A percentile compares a stretch with the other conserved stretches of the same genome.
phyloP scores from a whole-genome alignment of 2,888 invertebrate species.

The Bellardia bayeri region DNA sequence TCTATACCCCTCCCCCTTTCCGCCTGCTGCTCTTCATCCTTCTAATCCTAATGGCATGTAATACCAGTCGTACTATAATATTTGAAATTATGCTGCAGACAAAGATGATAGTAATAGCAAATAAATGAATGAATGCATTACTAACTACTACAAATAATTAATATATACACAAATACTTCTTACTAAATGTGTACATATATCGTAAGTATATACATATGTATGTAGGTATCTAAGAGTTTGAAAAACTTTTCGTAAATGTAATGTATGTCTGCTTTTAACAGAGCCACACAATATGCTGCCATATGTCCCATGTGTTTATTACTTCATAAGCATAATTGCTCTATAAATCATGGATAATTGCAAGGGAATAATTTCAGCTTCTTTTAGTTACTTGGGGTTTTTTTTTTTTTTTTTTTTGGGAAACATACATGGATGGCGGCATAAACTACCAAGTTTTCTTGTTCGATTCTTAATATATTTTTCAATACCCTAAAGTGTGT shows the following conservation, averaged over 20 bases:
- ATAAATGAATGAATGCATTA: slow-evolving; percentile 25
- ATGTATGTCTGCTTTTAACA: not conserved
- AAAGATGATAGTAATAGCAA: not conserved
- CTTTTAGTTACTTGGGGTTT: slow-evolving; percentile 9
- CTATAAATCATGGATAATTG: slow-evolving; percentile 72
- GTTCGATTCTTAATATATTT: slow-evolving; percentile 35
- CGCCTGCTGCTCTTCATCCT: not conserved
- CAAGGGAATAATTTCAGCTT: slow-evolving; percentile 66
- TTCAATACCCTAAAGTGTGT: not conserved
- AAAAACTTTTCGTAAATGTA: slow-evolving; percentile 17
- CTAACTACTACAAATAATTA: slow-evolving; percentile 37
- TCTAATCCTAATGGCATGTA: slow-evolving; percentile 64
- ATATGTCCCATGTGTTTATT: slow-evolving; percentile 70
- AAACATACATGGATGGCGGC: slow-evolving; percentile 31
- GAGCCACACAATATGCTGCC: slow-evolving; percentile 53
- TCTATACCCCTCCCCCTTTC: not conserved
- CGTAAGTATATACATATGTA: too few species aligned
- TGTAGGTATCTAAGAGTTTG: not conserved
- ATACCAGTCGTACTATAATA: slow-evolving; percentile 31
- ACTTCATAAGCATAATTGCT: slow-evolving; percentile 71
- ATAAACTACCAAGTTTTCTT: slow-evolving; percentile 64
- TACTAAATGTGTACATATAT: not conserved
- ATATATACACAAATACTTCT: not conserved
- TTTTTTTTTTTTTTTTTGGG: not conserved
- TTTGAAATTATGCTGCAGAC: not conserved